A percentile compares a stretch with the other conserved stretches of the same genome.
phyloP scores from a whole-genome alignment of 2,797 vertebrate genomes.

The Rhinoraja longicauda region DNA sequence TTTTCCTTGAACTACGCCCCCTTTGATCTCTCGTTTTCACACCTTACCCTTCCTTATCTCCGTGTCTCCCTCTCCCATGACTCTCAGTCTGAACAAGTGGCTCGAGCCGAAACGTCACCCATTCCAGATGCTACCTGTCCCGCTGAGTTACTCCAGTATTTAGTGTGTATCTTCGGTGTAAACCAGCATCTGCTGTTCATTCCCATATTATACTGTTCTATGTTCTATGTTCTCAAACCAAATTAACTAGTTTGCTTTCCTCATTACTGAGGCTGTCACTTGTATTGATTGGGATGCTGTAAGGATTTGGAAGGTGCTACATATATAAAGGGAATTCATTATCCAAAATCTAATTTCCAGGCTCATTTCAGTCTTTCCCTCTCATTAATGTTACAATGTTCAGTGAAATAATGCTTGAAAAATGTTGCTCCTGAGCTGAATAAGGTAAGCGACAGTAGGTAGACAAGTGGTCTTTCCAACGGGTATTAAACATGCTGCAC shows the following conservation, averaged over 20 bases:
- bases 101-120: too few relatives aligned
- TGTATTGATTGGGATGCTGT: neutral
- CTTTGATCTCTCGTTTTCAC: too few relatives aligned
- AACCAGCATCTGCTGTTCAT: too few relatives aligned
- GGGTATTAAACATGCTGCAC: neutral
- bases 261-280: neutral
- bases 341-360: neutral
- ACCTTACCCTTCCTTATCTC: too few relatives aligned
- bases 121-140: too few relatives aligned
- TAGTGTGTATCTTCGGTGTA: too few relatives aligned
- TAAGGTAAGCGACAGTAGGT: neutral
- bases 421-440: neutral
- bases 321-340: neutral
- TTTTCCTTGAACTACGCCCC: too few relatives aligned
- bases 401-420: neutral
- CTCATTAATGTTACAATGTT: neutral
- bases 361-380: neutral
- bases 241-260: neutral
- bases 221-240: neutral
- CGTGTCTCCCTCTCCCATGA: too few relatives aligned
- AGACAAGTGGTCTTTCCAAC: neutral
- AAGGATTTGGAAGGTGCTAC: neutral
- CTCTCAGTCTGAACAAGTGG: too few relatives aligned
- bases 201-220: too few relatives aligned
- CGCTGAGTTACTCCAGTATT: too few relatives aligned